These are phyloP conservation scores for Stylophora pistillata DNA, from an alignment of 64 coral and sea anemone species.

Conservation along the genomic window DNA sequence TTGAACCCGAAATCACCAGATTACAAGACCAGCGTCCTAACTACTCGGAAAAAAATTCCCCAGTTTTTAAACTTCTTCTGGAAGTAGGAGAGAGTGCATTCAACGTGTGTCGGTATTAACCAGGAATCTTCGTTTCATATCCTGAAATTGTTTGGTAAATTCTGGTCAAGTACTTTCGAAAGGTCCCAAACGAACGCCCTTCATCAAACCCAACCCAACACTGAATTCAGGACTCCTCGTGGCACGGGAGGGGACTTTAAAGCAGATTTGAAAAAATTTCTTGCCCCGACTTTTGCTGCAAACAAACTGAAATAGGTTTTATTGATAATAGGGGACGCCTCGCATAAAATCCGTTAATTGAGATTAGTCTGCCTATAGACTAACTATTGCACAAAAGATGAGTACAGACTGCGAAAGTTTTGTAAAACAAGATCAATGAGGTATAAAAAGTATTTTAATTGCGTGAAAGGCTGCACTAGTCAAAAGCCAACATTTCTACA, in stretches of 20 bases:
- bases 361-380: too few relatives aligned
- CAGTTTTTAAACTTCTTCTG: slow-evolving; percentile 52
- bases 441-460: too few relatives aligned
- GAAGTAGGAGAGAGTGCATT: slow-evolving; percentile 57
- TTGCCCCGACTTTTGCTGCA: slow-evolving; percentile 66
- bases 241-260: slow-evolving; percentile 51
- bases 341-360: too few relatives aligned
- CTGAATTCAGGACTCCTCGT: slow-evolving; percentile 35
- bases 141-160: slow-evolving; percentile 80
- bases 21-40: too few relatives aligned
- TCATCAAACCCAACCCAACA: slow-evolving; percentile 41
- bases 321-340: slow-evolving; percentile 28
- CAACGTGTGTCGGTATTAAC: slow-evolving; percentile 30
- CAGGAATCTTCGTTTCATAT: slow-evolving; percentile 62
- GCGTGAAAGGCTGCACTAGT: too few relatives aligned
- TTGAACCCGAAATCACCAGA: too few relatives aligned
- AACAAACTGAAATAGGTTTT: slow-evolving; percentile 67
- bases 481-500: too few relatives aligned
- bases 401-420: too few relatives aligned
- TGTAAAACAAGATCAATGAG: too few relatives aligned
- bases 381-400: too few relatives aligned
- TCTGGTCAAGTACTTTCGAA: slow-evolving; percentile 74
- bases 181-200: slow-evolving; percentile 58
- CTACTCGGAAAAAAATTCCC: too few relatives aligned
- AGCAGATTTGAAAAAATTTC: slow-evolving; percentile 44